These are phyloP conservation scores for Vespertilio murinus DNA, from an alignment of 2,797 vertebrate genomes.

Conservation along the genomic window DNA sequence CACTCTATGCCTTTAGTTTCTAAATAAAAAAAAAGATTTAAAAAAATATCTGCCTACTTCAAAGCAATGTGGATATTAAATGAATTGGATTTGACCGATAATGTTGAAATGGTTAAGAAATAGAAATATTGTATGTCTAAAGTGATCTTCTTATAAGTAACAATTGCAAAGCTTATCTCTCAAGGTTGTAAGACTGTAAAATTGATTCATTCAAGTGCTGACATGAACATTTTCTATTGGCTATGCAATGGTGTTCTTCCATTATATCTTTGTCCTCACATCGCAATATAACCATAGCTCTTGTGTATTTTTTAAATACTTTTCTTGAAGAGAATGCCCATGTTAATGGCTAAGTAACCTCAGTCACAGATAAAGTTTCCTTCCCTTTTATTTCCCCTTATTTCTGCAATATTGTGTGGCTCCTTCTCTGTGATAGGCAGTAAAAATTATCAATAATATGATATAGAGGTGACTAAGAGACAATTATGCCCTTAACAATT, in stretches of 20 bases:
- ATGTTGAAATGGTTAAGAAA: neutral
- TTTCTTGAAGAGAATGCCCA: neutral
- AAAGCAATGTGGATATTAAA: neutral
- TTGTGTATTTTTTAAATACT: neutral
- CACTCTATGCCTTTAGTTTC: slow-evolving; percentile 15
- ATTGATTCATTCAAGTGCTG: neutral
- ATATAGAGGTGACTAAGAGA: neutral
- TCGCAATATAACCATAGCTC: neutral
- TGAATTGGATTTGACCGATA: neutral
- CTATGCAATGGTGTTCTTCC: neutral
- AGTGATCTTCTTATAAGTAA: neutral
- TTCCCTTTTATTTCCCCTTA: neutral
- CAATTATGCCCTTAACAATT: neutral
- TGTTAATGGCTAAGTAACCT: neutral
- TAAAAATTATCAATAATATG: neutral
- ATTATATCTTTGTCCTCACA: neutral
- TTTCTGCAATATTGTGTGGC: neutral
- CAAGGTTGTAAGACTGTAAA: neutral
- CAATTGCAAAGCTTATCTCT: neutral
- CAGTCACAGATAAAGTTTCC: neutral
- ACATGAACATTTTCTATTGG: neutral
- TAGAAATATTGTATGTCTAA: neutral
- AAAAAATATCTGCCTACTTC: neutral
- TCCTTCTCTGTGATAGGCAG: neutral
- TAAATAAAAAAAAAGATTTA: neutral